Percentiles rank a stretch among this genome's conserved stretches.
phyloP scores from a whole-genome alignment of 1,140 invertebrate genomes.

The Metopolophium dirhodum region DNA sequence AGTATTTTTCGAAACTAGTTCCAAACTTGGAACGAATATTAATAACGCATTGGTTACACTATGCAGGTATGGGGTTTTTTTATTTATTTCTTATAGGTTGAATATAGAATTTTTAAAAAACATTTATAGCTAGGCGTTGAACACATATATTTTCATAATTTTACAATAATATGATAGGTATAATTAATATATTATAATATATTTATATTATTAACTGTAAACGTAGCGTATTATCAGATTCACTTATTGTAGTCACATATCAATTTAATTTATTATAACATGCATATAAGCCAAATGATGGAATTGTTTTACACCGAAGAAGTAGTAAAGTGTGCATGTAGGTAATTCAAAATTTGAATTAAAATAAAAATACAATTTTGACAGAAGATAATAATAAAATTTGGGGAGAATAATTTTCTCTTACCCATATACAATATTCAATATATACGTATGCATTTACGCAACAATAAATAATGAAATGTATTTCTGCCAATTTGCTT shows the following conservation, averaged over 20 bases:
- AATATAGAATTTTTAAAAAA: neutral
- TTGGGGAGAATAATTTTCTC: no score
- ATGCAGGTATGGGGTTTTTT: constrained; percentile 55
- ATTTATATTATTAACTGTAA: neutral
- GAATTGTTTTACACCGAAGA: no score
- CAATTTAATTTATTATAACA: no score
- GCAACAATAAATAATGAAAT: no score
- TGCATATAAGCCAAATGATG: no score
- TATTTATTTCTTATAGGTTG: neutral
- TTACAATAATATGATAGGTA: neutral
- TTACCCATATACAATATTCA: no score
- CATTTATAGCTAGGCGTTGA: neutral
- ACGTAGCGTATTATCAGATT: neutral
- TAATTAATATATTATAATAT: neutral
- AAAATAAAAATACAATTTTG: no score
- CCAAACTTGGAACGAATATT: constrained; percentile 60
- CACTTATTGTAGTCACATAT: neutral
- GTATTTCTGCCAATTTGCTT: no score
- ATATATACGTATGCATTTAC: no score
- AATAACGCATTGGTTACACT: constrained; percentile 58
- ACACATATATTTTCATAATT: neutral
- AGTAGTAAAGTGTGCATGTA: no score
- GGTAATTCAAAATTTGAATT: no score
- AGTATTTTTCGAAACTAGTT: constrained; percentile 60
- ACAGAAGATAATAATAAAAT: no score